Evolutionary conservation across 2,888 invertebrate genomes (phyloP).

Genomic region (Diarsia dahlii): DNA sequence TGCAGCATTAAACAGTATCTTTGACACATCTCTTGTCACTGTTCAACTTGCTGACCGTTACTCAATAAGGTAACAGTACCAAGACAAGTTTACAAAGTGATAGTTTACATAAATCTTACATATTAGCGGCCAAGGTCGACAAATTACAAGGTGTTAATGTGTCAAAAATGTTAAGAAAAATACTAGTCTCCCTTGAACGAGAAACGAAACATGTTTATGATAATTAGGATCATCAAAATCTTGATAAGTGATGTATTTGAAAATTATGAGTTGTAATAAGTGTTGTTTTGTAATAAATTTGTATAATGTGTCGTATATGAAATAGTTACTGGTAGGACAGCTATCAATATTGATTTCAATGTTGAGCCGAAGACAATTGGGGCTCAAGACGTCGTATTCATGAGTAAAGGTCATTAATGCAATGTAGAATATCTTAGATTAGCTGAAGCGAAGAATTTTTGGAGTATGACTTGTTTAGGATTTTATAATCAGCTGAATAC

Average conservation of each 20-base stretch:
- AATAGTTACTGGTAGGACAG: too few relatives aligned
- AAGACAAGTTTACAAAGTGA: conserved; percentile 17
- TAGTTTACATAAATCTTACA: conserved; percentile 29
- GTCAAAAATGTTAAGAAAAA: conserved; percentile 45
- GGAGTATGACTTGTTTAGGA: neutral
- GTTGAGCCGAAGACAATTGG: too few relatives aligned
- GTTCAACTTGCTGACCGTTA: neutral
- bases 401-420: too few relatives aligned
- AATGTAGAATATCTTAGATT: too few relatives aligned
- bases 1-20: neutral
- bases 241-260: conserved; percentile 39
- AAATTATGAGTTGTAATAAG: conserved; percentile 20
- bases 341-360: too few relatives aligned
- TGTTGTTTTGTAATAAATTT: conserved; percentile 15
- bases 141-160: conserved; percentile 33
- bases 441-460: too few relatives aligned
- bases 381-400: too few relatives aligned
- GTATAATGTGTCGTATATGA: neutral
- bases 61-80: neutral
- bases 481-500: neutral
- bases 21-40: neutral
- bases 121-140: conserved; percentile 42
- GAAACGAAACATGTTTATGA: conserved; percentile 50
- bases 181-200: conserved; percentile 63
- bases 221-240: conserved; percentile 48